Conservation (phyloP, 2,113 vertebrate genomes). For the Pseudonaja textilis region DNA sequence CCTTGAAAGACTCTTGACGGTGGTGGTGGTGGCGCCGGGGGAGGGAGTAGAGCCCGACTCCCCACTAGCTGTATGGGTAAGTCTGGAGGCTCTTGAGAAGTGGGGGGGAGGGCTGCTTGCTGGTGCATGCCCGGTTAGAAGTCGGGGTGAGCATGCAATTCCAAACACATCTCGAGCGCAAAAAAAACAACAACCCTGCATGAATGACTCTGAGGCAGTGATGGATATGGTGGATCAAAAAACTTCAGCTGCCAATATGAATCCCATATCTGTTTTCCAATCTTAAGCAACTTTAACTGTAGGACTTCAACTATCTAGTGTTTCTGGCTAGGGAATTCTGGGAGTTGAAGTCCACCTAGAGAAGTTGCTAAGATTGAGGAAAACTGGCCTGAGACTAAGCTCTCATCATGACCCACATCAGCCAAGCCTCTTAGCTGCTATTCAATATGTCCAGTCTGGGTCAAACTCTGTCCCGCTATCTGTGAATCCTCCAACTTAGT, state of each 20-base stretch:
- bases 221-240: background rate
- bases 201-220: background rate
- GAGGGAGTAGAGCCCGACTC: conserved; percentile 20
- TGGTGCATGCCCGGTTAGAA: conserved; percentile 27
- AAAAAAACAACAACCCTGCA: background rate
- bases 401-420: background rate
- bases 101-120: background rate
- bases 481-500: background rate
- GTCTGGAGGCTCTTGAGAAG: conserved; percentile 14
- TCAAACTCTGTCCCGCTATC: no score
- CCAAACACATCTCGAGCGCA: no score
- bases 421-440: background rate
- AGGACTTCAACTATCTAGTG: background rate
- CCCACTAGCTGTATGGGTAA: conserved; percentile 1
- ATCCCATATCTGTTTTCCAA: background rate
- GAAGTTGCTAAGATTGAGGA: background rate
- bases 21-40: conserved; percentile 11
- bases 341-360: background rate
- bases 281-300: background rate
- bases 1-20: background rate
- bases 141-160: background rate
- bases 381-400: background rate
- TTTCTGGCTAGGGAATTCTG: background rate
- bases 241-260: background rate
- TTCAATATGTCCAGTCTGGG: no score